These are phyloP conservation scores for Brachionus angularis DNA, from an alignment of 1,140 invertebrate species.

Conservation along the genomic window DNA sequence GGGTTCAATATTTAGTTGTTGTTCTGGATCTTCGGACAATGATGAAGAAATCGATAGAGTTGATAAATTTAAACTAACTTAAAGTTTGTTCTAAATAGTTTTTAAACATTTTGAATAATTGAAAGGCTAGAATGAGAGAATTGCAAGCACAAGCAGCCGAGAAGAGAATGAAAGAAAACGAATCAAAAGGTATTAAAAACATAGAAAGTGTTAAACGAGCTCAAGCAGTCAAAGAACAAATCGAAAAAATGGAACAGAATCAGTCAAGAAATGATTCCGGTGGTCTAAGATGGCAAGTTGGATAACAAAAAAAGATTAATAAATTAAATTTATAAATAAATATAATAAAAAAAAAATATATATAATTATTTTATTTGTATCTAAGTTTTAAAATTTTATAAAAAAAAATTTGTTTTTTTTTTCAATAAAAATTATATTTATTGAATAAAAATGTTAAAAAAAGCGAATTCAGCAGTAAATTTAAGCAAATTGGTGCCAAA, in stretches of 20 bases:
- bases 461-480: not conserved
- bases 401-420: not conserved
- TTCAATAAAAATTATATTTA: not conserved
- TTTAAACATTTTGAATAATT: too few species aligned
- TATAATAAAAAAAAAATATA: not conserved
- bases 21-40: not conserved
- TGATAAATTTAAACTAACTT: not conserved
- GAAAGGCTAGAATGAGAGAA: conserved; percentile 15
- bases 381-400: conserved; percentile 14
- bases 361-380: too few species aligned
- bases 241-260: conserved; percentile 16
- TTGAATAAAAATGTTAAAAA: not conserved
- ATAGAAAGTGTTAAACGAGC: conserved; percentile 25
- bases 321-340: not conserved
- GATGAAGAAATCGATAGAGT: conserved; percentile 24
- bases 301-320: not conserved
- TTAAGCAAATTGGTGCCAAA: not conserved
- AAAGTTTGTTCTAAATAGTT: not conserved
- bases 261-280: not conserved
- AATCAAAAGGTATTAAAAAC: conserved; percentile 29
- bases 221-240: conserved; percentile 7
- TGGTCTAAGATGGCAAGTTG: conserved; percentile 21
- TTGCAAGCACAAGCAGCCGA: conserved; percentile 5
- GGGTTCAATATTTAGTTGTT: conserved; percentile 16
- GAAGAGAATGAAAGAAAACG: not conserved